Percentiles rank a stretch among this genome's conserved stretches.
phyloP scores from a whole-genome alignment of 1,140 invertebrate genomes.

The Caenorhabditis inopinata region DNA sequence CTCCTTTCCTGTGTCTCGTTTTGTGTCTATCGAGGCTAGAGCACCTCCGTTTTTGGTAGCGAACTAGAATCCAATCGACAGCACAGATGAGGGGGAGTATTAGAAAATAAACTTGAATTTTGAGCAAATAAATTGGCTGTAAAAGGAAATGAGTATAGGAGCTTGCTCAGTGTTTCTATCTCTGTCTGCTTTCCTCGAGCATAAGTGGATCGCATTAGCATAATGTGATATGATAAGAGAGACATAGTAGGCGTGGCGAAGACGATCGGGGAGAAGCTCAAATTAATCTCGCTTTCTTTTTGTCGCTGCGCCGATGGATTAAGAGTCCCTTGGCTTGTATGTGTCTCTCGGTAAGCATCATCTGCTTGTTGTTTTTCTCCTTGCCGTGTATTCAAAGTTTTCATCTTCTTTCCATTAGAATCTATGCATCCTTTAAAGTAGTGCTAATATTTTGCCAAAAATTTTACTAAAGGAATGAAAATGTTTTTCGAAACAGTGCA shows the following conservation, averaged over 20 bases:
- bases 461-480: too few species aligned
- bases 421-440: too few species aligned
- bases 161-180: too few species aligned
- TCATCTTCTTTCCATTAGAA: too few species aligned
- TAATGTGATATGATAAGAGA: not conserved
- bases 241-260: not conserved
- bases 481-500: too few species aligned
- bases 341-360: not conserved
- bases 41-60: not conserved
- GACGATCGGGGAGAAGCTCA: not conserved
- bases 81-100: not conserved
- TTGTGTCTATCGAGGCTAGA: not conserved
- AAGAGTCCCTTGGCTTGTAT: not conserved
- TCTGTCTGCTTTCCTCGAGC: not conserved
- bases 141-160: conserved; percentile 1
- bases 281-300: not conserved
- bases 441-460: too few species aligned
- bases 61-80: not conserved
- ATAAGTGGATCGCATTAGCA: not conserved
- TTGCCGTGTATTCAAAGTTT: too few species aligned
- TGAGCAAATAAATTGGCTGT: not conserved
- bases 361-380: not conserved
- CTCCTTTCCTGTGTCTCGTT: not conserved
- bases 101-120: conserved; percentile 12
- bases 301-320: not conserved